Conservation (phyloP, 2,113 vertebrate species). For the Antechinus flavipes region DNA sequence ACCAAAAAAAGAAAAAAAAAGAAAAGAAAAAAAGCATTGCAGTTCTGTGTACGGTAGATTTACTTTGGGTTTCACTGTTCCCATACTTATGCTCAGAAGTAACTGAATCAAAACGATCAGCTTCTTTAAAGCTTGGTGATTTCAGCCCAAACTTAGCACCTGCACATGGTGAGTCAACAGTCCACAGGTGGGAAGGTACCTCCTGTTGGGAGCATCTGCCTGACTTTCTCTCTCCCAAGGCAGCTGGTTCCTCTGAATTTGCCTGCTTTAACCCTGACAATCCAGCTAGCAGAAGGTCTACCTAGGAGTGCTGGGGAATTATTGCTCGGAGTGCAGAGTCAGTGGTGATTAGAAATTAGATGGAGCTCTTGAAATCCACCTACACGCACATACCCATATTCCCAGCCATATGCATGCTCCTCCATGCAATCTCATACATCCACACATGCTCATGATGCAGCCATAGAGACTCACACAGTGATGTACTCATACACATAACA, state of each 20-base stretch:
- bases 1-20: not conserved
- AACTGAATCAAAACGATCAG: not conserved
- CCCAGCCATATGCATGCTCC: not conserved
- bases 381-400: accelerated
- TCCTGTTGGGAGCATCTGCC: not conserved
- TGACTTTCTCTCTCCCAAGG: not conserved
- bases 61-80: not conserved
- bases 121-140: not conserved
- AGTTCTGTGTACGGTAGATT: not conserved
- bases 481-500: not conserved
- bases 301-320: not conserved
- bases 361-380: not conserved
- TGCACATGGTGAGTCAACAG: not conserved
- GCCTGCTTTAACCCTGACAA: not conserved
- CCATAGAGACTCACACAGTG: not conserved
- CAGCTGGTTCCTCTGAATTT: not conserved
- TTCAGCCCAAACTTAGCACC: not conserved
- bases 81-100: not conserved
- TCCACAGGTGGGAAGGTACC: not conserved
- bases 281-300: not conserved
- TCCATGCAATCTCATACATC: not conserved
- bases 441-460: too few relatives aligned
- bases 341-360: not conserved
- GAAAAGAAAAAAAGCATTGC: not conserved
- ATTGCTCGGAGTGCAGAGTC: not conserved